Conservation (phyloP, 2,888 invertebrate species). For the Hesperia comma region DNA sequence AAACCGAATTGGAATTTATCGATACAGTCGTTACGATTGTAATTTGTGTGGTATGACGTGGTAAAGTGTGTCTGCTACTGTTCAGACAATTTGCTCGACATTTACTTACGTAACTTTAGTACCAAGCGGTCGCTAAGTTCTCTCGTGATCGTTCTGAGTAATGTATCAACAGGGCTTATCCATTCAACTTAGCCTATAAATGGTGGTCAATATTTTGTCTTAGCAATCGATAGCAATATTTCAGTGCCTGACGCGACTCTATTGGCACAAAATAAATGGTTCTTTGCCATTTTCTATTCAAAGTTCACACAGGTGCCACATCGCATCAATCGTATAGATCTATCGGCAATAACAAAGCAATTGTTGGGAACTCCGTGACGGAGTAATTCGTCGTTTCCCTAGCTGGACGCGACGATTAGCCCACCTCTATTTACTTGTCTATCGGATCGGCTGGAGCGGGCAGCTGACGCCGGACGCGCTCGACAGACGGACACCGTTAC, state of each 20-base stretch:
- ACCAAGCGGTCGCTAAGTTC: neutral
- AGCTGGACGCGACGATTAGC: constrained; percentile 79
- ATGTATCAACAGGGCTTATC: constrained; percentile 7
- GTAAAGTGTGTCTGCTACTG: neutral
- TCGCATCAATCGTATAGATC: constrained; percentile 58
- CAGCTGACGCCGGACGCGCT: constrained; percentile 78
- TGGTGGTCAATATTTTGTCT: constrained; percentile 7
- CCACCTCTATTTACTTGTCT: constrained; percentile 82
- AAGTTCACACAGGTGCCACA: constrained; percentile 56
- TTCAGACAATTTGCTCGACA: neutral
- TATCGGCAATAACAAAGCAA: constrained; percentile 76
- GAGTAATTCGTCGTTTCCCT: constrained; percentile 82
- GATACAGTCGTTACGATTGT: constrained; percentile 4
- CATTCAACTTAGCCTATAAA: constrained; percentile 5
- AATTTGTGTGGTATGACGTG: constrained; percentile 2
- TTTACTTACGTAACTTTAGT: neutral
- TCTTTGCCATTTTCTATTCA: constrained; percentile 35
- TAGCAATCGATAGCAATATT: constrained; percentile 15
- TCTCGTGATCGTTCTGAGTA: constrained; percentile 6
- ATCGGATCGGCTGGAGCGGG: constrained; percentile 71
- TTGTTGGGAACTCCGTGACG: constrained; percentile 76
- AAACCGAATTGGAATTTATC: neutral
- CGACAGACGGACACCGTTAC: constrained; percentile 77
- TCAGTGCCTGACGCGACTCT: constrained; percentile 4
- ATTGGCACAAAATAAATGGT: constrained; percentile 27